Evolutionary conservation across 1,140 invertebrate species (phyloP), one percentile per base, ranked within the genome.

Genomic region (Heliconius hewitsoni): DNA sequence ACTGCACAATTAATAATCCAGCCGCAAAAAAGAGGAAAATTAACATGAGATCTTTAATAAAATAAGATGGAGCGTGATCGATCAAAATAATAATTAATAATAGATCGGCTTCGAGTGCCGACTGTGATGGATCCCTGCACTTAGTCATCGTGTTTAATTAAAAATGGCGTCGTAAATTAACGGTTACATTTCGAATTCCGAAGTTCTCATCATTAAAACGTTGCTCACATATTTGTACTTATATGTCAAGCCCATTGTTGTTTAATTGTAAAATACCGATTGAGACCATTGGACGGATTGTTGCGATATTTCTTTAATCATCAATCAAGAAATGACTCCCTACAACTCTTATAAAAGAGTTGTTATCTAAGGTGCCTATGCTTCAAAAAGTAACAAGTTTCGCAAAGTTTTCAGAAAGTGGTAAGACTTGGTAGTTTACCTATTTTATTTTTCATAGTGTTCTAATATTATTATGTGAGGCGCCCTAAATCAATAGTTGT

Each of bases 61-160:
- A 93, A 93, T 92, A 94, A 91, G 90, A 90, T 85, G 89, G 80
- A 86, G 84, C 89, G 88, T 91, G 90, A 94, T 94, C 91, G 89
- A 94, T 94, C 91, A 94, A 93, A 93, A 93, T 93, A 94, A 93
- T 94, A 94, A 94, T 94, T 93, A 94, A 93, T 93, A 94, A 92
- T 93, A 92, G 89, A 91, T 91, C 90, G 87, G 83, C 86, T 83
- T 83, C 85, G 86, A 90, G 84, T 84, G 86, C 86, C 87, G 88
- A 87, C 88, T 84, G 88, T 91, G 92, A 92, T 91, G 89, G 89
- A 91, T 91, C 88, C 89, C 86, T 83, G 86, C 89, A 90, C 93
- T 93, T 93, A 93, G 93, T 93, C 93, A 94, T 94, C 91, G 93
- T 83, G 87, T 93, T 93, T 94, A 94, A 94, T 94, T 94, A 93